These are phyloP conservation scores for Columba livia DNA, from an alignment of 2,113 vertebrate genomes.

Conservation along the genomic window DNA sequence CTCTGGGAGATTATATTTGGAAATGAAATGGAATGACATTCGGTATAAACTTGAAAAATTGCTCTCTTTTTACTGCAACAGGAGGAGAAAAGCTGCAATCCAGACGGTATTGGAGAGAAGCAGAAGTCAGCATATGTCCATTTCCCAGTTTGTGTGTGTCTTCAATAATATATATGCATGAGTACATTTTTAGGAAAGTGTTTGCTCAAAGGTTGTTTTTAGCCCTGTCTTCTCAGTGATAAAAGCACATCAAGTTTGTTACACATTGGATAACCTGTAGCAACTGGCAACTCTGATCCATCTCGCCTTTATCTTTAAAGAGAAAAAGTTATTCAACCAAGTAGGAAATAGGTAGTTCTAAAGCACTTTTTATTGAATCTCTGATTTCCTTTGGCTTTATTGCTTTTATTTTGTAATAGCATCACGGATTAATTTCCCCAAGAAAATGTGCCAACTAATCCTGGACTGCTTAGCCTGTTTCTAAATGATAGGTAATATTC, in stretches of 20 bases:
- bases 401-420: neutral
- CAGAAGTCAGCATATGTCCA: constrained; percentile 62
- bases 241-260: neutral
- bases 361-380: neutral
- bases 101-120: constrained; percentile 15
- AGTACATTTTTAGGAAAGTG: neutral
- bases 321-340: neutral
- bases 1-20: constrained; percentile 62
- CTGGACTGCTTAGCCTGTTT: neutral
- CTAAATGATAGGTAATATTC: neutral
- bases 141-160: neutral
- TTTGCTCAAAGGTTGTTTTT: neutral
- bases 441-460: neutral
- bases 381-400: neutral
- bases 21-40: constrained; percentile 68
- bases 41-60: constrained; percentile 66
- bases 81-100: constrained; percentile 48
- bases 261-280: neutral
- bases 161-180: neutral
- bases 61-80: constrained; percentile 57
- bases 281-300: neutral
- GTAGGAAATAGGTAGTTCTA: constrained; percentile 17
- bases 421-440: neutral
- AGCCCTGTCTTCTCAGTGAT: neutral
- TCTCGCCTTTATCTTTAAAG: neutral